phyloP scores from a whole-genome alignment of 2,797 vertebrate species.

The Diglossa cyanea region DNA sequence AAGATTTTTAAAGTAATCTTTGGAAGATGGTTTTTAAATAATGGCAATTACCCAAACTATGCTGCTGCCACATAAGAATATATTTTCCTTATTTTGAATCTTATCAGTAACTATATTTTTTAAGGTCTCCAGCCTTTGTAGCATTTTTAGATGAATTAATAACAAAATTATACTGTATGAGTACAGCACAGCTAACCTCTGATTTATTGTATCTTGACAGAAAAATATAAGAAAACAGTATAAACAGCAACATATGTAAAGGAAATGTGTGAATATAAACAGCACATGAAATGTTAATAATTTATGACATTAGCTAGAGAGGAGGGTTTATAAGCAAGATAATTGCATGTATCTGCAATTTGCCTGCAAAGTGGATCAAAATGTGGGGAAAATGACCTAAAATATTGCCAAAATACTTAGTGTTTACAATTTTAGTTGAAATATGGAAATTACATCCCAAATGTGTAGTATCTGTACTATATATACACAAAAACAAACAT shows the following conservation, averaged over 20 bases:
- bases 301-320: not conserved
- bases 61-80: not conserved
- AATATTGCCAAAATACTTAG: not conserved
- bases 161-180: not conserved
- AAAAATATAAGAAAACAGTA: constrained; percentile 4
- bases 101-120: not conserved
- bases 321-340: not conserved
- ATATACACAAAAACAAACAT: not conserved
- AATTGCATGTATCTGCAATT: not conserved
- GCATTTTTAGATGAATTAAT: not conserved
- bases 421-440: not conserved
- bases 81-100: not conserved
- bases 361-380: not conserved
- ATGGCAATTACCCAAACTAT: not conserved
- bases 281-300: constrained; percentile 5
- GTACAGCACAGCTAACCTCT: not conserved
- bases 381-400: not conserved
- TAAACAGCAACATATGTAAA: constrained; percentile 45
- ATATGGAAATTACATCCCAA: not conserved
- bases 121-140: not conserved
- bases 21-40: not conserved
- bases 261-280: constrained; percentile 40
- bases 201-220: not conserved
- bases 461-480: not conserved
- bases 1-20: not conserved